Conservation (phyloP, 2,797 vertebrate species). For the Orestias chungarensis region DNA sequence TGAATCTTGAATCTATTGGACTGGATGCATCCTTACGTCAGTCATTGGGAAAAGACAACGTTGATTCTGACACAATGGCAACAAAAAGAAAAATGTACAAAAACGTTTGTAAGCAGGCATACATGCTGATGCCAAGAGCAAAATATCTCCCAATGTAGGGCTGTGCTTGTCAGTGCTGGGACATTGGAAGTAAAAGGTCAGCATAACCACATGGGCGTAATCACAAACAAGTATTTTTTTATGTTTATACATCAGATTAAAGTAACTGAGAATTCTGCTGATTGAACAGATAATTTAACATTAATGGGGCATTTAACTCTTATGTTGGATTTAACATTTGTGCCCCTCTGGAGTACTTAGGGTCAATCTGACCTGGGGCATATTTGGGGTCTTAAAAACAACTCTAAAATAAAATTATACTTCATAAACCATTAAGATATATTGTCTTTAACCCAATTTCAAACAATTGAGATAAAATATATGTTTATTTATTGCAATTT, state of each 20-base stretch:
- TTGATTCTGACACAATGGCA: background rate
- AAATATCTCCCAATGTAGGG: background rate
- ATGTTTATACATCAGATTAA: slow-evolving; percentile 4
- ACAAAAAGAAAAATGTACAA: background rate
- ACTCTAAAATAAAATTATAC: too few species aligned
- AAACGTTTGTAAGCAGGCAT: background rate
- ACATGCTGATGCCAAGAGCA: too few species aligned
- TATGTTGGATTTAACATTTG: too few species aligned
- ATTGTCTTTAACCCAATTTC: too few species aligned
- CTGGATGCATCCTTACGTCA: background rate
- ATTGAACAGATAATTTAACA: background rate
- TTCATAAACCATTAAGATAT: too few species aligned
- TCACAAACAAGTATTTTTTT: background rate
- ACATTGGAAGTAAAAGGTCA: background rate
- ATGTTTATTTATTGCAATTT: too few species aligned
- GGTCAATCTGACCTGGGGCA: too few species aligned
- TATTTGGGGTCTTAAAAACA: too few species aligned
- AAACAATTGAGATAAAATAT: too few species aligned
- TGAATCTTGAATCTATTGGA: too few species aligned
- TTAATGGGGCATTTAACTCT: background rate
- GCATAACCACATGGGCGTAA: background rate
- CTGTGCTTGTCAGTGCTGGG: background rate
- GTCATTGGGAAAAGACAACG: background rate
- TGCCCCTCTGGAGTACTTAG: too few species aligned
- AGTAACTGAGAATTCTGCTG: background rate